These are phyloP conservation scores for Dynastes hyllus DNA, from an alignment of 2,888 invertebrate genomes.

Conservation along the genomic window DNA sequence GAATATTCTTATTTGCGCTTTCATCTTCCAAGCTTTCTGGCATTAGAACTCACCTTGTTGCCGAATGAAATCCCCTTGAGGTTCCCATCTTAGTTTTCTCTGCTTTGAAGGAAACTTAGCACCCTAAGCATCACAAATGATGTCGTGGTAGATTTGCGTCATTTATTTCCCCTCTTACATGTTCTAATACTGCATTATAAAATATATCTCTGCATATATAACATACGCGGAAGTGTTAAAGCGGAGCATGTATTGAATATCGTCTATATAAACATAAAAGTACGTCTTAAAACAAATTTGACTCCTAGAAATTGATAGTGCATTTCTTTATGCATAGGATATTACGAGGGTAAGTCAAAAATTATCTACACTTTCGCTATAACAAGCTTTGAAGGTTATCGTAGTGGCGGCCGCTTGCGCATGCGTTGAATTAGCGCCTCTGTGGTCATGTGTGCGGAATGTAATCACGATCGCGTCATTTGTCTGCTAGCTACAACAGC, in stretches of 20 bases:
- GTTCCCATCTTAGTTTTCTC: slow-evolving; percentile 19
- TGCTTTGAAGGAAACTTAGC: slow-evolving; percentile 26
- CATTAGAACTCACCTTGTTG: slow-evolving; percentile 31
- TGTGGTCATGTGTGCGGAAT: too few species aligned
- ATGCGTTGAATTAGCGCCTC: too few species aligned
- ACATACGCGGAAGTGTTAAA: neutral
- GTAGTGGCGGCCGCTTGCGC: too few species aligned
- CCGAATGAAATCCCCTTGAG: slow-evolving; percentile 36
- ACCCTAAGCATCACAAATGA: slow-evolving; percentile 9
- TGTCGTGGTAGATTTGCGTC: neutral
- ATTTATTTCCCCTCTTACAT: neutral
- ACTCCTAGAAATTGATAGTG: too few species aligned
- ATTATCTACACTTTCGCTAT: too few species aligned
- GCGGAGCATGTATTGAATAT: neutral
- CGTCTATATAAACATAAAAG: neutral
- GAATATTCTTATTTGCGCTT: slow-evolving; percentile 59
- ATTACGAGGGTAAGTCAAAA: too few species aligned
- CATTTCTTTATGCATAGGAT: too few species aligned
- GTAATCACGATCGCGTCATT: too few species aligned
- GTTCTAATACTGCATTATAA: neutral
- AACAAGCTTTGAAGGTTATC: too few species aligned
- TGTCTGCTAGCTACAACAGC: too few species aligned
- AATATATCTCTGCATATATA: neutral
- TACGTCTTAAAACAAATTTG: too few species aligned
- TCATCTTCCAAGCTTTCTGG: slow-evolving; percentile 51